Base-by-base conservation (phyloP, 2,888 invertebrate species). In the Caradrina clavipalpis region DNA sequence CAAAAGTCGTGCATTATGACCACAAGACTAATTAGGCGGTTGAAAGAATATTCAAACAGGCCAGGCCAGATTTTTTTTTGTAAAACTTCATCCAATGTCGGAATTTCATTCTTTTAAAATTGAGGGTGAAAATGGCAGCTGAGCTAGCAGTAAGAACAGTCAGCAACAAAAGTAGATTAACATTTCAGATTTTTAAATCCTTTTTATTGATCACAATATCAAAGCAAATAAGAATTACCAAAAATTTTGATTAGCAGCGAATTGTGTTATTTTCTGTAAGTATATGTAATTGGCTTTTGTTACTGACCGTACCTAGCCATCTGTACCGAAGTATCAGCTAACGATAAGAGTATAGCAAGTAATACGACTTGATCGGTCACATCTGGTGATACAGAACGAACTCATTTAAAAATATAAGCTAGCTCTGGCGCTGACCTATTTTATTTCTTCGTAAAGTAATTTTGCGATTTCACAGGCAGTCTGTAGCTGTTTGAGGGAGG, bases 241-340 rank as follows among this genome's bases (percentile, higher is more conserved):
- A n/a, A n/a, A n/a, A n/a, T n/a, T n/a, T n/a, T n/a, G n/a, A n/a
- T n/a, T n/a, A n/a, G n/a, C n/a, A n/a, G n/a, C n/a, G n/a, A n/a
- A n/a, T n/a, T n/a, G n/a, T n/a, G n/a, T n/a, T n/a, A n/a, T n/a
- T n/a, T n/a, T n/a, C n/a, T n/a, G n/a, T n/a, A n/a, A n/a, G n/a
- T n/a, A n/a, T n/a, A n/a, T n/a, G n/a, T n/a, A n/a, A n/a, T n/a
- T n/a, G n/a, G n/a, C n/a, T n/a, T n/a, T n/a, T n/a, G n/a, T n/a
- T n/a, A n/a, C n/a, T n/a, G n/a, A n/a, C n/a, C n/a, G n/a, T n/a
- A n/a, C n/a, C n/a, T n/a, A n/a, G n/a, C 45, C 73, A 47, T 72
- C n/a, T 71, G 56, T 47, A 72, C 39, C 45, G 22, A 22, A 26
- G 56, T 31, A 65, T 42, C 39, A 47, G 53, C 51, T 45, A 71